Percentiles rank a stretch among this genome's conserved stretches.
These are phyloP conservation scores for Odontocerum albicorne DNA, from an alignment of 2,888 invertebrate species.

Conservation along the genomic window DNA sequence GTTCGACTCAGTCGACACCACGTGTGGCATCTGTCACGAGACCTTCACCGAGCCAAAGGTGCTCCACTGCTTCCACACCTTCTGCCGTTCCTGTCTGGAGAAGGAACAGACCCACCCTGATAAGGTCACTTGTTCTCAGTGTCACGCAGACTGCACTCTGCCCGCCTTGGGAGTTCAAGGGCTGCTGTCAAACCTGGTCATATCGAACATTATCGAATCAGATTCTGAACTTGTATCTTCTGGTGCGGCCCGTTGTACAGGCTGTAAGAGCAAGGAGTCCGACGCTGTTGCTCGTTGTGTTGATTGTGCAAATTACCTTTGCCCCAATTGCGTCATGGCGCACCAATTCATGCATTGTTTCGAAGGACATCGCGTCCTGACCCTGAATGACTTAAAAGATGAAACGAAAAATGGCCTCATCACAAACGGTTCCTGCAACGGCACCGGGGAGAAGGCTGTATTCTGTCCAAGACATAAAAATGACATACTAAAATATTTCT, in stretches of 20 bases:
- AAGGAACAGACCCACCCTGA: slow-evolving; percentile 68
- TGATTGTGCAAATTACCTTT: slow-evolving; percentile 95
- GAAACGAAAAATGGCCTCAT: slow-evolving; percentile 56
- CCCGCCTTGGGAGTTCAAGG: slow-evolving; percentile 64
- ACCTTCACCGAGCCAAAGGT: slow-evolving; percentile 74
- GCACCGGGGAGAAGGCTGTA: slow-evolving; percentile 65
- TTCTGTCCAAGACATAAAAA: slow-evolving; percentile 88
- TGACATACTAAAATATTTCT: slow-evolving; percentile 91
- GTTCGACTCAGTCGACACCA: slow-evolving; percentile 62
- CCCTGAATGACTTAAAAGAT: slow-evolving; percentile 67
- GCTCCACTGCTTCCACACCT: slow-evolving; percentile 80
- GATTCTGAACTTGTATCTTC: slow-evolving; percentile 57
- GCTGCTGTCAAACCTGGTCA: slow-evolving; percentile 66
- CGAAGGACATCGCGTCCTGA: slow-evolving; percentile 90
- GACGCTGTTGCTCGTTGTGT: slow-evolving; percentile 95
- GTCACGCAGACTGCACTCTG: slow-evolving; percentile 58
- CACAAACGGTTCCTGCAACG: slow-evolving; percentile 52
- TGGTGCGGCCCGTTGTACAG: slow-evolving; percentile 80
- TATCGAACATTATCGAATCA: slow-evolving; percentile 58
- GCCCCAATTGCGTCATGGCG: slow-evolving; percentile 97
- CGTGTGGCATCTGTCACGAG: slow-evolving; percentile 75
- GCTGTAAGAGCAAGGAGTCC: slow-evolving; percentile 93
- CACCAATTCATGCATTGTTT: slow-evolving; percentile 99
- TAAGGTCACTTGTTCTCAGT: slow-evolving; percentile 74
- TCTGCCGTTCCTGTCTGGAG: slow-evolving; percentile 82